Evolutionary conservation across 2,888 invertebrate species (phyloP).

Genomic region (Cephus pygmeus): DNA sequence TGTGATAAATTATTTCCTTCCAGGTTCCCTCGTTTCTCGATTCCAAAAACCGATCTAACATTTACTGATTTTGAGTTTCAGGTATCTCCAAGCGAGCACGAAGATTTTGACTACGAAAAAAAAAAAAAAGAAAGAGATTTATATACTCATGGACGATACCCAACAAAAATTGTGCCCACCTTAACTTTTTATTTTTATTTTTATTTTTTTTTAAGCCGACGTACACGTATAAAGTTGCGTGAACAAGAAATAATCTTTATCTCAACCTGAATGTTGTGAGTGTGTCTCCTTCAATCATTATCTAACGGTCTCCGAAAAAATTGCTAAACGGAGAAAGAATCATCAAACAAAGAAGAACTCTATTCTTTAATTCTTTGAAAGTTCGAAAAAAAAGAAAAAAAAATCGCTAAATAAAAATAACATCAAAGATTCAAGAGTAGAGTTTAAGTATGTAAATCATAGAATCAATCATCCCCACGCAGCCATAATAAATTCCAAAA

Average conservation of each 20-base stretch:
- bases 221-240: not conserved
- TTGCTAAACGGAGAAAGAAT: not conserved
- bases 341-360: not conserved
- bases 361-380: not conserved
- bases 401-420: not conserved
- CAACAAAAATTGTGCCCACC: not conserved
- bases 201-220: not conserved
- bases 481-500: not conserved
- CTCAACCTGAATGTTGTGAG: not conserved
- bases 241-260: not conserved
- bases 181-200: not conserved
- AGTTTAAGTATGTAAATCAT: not conserved
- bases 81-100: slow-evolving; percentile 10
- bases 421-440: not conserved
- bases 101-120: not conserved
- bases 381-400: not conserved
- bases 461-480: not conserved
- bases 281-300: not conserved
- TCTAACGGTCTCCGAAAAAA: not conserved
- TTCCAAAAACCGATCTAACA: not conserved
- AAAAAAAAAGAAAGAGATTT: not conserved
- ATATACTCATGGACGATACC: not conserved
- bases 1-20: not conserved
- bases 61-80: slow-evolving; percentile 30
- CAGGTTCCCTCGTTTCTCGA: not conserved